Conservation (phyloP, 1,140 invertebrate species). For the Drosophila pectinifera region DNA sequence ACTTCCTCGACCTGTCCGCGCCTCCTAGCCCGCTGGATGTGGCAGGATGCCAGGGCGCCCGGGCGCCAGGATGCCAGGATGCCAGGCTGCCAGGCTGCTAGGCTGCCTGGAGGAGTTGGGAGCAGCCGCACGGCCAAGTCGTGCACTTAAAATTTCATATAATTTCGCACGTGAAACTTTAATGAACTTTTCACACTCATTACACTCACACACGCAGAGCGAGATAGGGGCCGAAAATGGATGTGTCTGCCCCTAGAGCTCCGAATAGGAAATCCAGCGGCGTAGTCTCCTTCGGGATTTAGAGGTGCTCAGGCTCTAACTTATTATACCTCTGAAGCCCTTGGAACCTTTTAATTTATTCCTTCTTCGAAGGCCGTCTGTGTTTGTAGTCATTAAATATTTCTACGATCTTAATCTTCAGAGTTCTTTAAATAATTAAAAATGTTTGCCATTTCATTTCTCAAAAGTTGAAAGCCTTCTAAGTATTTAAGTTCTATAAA, state of each 20-base stretch:
- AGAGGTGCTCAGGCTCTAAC: no score
- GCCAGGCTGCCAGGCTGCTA: no score
- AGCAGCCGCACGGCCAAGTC: conserved; percentile 44
- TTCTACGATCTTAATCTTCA: neutral
- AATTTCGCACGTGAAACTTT: conserved; percentile 80
- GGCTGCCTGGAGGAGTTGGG: conserved; percentile 17
- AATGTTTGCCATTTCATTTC: no score
- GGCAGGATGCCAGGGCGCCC: conserved; percentile 32
- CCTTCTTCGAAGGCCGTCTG: no score
- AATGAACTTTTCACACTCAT: conserved; percentile 81
- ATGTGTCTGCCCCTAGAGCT: neutral
- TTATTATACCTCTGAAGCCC: no score
- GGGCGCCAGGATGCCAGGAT: conserved; percentile 15
- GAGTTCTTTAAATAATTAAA: neutral
- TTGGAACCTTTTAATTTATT: neutral
- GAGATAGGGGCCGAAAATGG: conserved; percentile 1
- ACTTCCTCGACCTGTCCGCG: conserved; percentile 30
- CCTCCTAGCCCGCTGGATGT: neutral
- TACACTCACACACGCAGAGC: conserved; percentile 54
- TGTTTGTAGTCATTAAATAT: neutral
- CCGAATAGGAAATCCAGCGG: conserved; percentile 3
- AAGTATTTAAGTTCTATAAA: neutral
- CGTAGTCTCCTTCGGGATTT: neutral
- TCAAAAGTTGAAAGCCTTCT: neutral
- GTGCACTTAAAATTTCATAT: conserved; percentile 72